Evolutionary conservation across 2,888 invertebrate genomes (phyloP), one percentile per base, ranked within the genome.

Genomic region (Nasonia oneida): DNA sequence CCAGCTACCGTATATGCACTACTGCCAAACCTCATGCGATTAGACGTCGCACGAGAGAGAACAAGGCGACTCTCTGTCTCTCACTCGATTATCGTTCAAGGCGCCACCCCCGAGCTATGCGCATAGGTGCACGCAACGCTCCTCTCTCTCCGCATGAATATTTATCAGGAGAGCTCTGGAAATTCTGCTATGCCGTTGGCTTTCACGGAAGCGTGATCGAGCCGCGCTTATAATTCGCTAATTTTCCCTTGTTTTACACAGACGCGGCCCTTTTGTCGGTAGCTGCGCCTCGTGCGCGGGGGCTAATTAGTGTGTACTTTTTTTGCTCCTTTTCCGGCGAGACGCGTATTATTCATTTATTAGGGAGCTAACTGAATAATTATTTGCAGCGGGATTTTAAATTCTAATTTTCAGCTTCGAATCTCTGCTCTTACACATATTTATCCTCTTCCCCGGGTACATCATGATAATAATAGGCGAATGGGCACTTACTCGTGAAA

Each of bases 51-150:
- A 18, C 37, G 39, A 33, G 15, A 64, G 23, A 37, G 74, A 64
- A 37, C n/a, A 50, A 14, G 70, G 18, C n/a, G 74, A 57, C 57
- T 57, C 53, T 57, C 39, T 33, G 37, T 33, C 33, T 29, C 42
- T 83, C 73, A 83, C 53, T 86, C 86, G 86, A 86, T 86, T 86
- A 83, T 61, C 79, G 82, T 67, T 64, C 29, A n/a, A 79, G 79
- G 82, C 70, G 85, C 82, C 73, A 78, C 73, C 85, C 42, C 33
- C n/a, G 50, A 50, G 75, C 67, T 53, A 64, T 33, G 47, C 29
- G 47, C 29, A 37, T 33, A 29, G 50, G 47, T 39, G 70, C 84
- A 67, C 71, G 79, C 76, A 76, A 76, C 64, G 61, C 23, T 29
- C 61, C 5, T 37, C 37, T 37, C 37, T 37, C 37, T 37, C 4